Conservation (phyloP, 2,888 invertebrate genomes). For the Girardia tigrina region DNA sequence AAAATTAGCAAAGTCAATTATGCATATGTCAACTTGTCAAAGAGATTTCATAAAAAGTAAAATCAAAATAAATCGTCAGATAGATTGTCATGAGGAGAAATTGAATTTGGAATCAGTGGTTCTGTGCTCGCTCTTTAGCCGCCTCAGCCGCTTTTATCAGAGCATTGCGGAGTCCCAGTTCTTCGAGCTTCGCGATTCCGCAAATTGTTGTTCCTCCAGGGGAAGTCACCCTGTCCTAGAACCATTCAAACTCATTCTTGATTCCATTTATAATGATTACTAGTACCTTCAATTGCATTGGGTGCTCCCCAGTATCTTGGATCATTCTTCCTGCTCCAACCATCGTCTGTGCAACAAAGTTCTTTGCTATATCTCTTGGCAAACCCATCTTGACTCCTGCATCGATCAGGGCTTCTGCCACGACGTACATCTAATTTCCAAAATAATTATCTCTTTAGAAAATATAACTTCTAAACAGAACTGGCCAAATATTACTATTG, state of each 20-base stretch:
- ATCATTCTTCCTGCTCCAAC: constrained; percentile 73
- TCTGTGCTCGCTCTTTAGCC: constrained; percentile 52
- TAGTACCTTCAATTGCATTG: constrained; percentile 61
- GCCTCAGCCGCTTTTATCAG: constrained; percentile 75
- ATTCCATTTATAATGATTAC: not conserved
- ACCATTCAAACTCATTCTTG: not conserved
- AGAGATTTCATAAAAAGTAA: too few species aligned
- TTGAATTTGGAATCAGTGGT: too few species aligned
- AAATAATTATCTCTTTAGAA: too few species aligned
- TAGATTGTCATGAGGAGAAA: too few species aligned
- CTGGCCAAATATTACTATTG: too few species aligned
- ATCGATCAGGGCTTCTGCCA: constrained; percentile 84
- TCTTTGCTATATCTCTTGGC: constrained; percentile 58
- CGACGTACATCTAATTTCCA: constrained; percentile 60
- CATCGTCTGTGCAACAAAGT: constrained; percentile 72
- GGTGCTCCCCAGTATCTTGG: constrained; percentile 63
- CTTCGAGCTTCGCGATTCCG: constrained; percentile 70
- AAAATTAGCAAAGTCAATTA: too few species aligned
- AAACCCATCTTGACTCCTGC: constrained; percentile 88
- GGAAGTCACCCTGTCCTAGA: constrained; percentile 70
- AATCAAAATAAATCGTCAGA: too few species aligned
- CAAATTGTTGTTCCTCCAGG: constrained; percentile 76
- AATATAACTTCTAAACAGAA: too few species aligned
- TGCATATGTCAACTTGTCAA: too few species aligned
- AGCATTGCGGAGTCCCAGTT: constrained; percentile 65